phyloP scores from a whole-genome alignment of 1,140 invertebrate species.

The Bombus impatiens region DNA sequence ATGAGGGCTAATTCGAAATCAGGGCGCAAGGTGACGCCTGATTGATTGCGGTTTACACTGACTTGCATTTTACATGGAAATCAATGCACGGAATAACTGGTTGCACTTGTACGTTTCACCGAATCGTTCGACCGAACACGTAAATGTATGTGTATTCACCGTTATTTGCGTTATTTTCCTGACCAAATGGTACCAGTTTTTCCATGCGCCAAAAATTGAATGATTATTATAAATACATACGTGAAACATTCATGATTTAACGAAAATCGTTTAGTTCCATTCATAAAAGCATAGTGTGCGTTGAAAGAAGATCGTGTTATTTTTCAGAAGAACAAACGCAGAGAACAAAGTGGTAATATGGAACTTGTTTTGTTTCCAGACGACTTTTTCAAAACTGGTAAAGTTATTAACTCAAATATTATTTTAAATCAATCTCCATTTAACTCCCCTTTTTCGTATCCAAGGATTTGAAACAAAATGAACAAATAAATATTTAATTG shows the following conservation, averaged over 20 bases:
- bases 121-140: not conserved
- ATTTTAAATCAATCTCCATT: no score
- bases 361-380: no score
- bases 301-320: no score
- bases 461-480: no score
- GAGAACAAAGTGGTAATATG: no score
- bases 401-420: no score
- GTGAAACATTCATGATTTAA: not conserved
- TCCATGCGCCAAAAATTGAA: not conserved
- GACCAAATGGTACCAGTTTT: not conserved
- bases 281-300: no score
- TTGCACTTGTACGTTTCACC: not conserved
- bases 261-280: no score
- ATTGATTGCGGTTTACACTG: conserved; percentile 49
- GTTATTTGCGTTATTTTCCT: not conserved
- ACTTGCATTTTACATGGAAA: conserved; percentile 34
- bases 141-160: not conserved
- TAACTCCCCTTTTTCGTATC: no score
- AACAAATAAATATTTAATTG: no score
- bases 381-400: no score
- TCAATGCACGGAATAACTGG: conserved; percentile 26
- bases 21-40: conserved; percentile 51
- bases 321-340: no score
- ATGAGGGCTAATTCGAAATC: conserved; percentile 53
- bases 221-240: not conserved